Base-by-base conservation (phyloP, 2,113 vertebrate species). In the Lates calcarifer region DNA sequence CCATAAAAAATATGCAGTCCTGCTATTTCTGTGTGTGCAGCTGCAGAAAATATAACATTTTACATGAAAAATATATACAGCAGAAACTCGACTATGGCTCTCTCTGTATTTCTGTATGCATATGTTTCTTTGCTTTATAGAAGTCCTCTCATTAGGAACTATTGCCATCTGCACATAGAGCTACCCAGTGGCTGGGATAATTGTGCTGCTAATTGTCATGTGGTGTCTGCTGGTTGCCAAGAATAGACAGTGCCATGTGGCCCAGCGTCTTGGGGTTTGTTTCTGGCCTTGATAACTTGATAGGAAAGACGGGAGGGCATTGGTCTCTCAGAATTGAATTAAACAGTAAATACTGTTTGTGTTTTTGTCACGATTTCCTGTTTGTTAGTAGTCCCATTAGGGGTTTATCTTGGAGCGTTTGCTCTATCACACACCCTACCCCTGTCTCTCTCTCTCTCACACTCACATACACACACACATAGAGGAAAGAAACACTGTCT, bases 401-500 rank as follows among this genome's bases (percentile, higher is more conserved):
- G 80, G 85, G 57, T 77, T 87, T 79, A 74, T 90, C 86, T 86
- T 82, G 72, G 75, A 88, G 83, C 64, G 11, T 81, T 85, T 85
- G 78, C 66, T 70, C n/a, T 77, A 61, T 73, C 55, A 63, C 84
- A 81, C 71, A 78, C 57, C 35, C 28, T 72, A 18, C 55, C 65
- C 29, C 18, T 61, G 51, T 41, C 62, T 12, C 69, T 61, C 74
- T 45, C 58, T 13, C 62, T n/a, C n/a, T n/a, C 43, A 15, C 62
- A 18, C 67, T 15, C 49, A 37, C 67, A 61, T 29, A 24, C 41
- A 28, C 41, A 65, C 35, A 67, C 64, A 72, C 58, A 66, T 33
- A 79, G 57, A 88, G 80, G 67, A 79, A 96, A 97, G 96, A 95
- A 95, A 95, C 95, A 93, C 93, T 95, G 95, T 95, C 94, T 96